Base-by-base conservation (phyloP, 2,113 vertebrate species). In the Xiphorhynchus elegans region DNA sequence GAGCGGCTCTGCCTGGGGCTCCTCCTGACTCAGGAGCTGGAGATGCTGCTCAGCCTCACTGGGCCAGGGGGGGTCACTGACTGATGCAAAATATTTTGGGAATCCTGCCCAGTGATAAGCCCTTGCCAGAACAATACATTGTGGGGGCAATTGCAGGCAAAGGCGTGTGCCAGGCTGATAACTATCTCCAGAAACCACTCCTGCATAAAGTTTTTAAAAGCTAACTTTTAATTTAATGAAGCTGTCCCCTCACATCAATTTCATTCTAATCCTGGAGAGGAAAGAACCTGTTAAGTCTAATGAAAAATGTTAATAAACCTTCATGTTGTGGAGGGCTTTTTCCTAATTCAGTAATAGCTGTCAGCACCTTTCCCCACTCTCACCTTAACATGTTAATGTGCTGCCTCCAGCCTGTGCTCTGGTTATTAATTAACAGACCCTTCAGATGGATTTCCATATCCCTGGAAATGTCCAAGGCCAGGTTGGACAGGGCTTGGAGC, bases 351-450 rank as follows among this genome's bases (percentile, higher is more conserved):
- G 85, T 91, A 90, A 77, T 23, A 87, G 83, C 74, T 95, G 89
- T 84, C 95, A 95, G 95, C 85, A 82, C 78, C 93, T 95, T 75
- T 91, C 78, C 94, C 55, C 21, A 31, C 42, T 93, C 79, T 82
- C 84, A 68, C 95, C 95, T 59, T 17, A 70, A 66, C 83, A 59
- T 42, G 91, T 83, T 64, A 40, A 55, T 29, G 16, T 4, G 40
- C 75, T 86, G 93, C 86, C 95, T 85, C 29, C 93, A 88, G 85
- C 92, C 94, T 79, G 40, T 3, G n/a, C 91, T 66, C 79, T 44
- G 89, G 58, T 37, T 44, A n/a, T 76, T 93, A 56, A 60, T 78
- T 83, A 96, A 46, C 92, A 87, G 50, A 74, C 82, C 62, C 63
- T 84, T 49, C 94, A 17, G 23, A 59, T 1, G 4, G 3, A 5